These are phyloP conservation scores for Macquaria australasica DNA, from an alignment of 2,113 vertebrate species.

Conservation along the genomic window DNA sequence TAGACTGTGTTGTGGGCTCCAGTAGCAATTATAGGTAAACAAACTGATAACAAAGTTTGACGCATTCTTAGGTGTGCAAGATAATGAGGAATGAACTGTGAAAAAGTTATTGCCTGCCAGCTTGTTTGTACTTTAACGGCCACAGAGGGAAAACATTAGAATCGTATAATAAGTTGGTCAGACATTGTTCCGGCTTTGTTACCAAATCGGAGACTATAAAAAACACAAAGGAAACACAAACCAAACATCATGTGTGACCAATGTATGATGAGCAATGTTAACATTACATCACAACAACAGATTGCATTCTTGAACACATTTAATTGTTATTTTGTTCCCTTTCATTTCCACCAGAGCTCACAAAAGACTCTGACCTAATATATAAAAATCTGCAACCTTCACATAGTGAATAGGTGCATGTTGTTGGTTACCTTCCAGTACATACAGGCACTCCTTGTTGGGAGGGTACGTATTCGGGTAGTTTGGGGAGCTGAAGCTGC, in stretches of 20 bases:
- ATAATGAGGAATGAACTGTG: conserved; percentile 21
- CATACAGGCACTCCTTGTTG: conserved; percentile 96
- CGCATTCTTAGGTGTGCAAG: neutral
- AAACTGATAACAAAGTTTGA: neutral
- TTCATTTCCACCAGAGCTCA: neutral
- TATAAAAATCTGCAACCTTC: too few relatives aligned
- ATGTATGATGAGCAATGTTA: neutral
- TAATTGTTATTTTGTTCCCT: neutral
- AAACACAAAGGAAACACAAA: neutral
- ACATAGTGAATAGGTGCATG: neutral
- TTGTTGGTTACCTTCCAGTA: conserved; percentile 92
- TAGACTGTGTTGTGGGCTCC: neutral
- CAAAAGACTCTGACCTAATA: too few relatives aligned
- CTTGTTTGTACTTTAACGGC: neutral
- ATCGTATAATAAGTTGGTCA: neutral
- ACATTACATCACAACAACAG: too few relatives aligned
- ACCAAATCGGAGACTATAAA: neutral
- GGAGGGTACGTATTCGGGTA: conserved; percentile 94
- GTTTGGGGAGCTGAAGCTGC: conserved; percentile 94
- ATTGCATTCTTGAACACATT: neutral
- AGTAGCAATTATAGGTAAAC: neutral
- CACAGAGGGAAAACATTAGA: neutral
- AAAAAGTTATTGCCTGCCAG: neutral
- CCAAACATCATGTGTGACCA: neutral
- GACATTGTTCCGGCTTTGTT: neutral